Evolutionary conservation across 2,113 vertebrate species (phyloP), one percentile per base, ranked within the genome.

Genomic region (Chaetodon trifascialis): DNA sequence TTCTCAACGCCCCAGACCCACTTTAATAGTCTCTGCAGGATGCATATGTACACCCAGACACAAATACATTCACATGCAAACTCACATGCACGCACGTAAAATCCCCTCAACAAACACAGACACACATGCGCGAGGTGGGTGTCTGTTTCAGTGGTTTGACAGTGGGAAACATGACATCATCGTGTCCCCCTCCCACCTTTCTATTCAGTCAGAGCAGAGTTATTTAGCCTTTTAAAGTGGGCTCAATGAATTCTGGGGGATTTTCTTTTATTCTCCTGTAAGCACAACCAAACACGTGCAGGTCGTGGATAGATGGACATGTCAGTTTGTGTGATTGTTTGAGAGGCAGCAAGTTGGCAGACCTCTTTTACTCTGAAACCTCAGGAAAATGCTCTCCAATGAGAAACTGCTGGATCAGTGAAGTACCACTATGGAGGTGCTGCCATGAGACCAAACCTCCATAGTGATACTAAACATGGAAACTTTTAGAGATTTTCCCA

Each of bases 131-230:
- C 30, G 4, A 10, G 70, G 47, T 76, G 54, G 38, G 74, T 76
- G 49, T 82, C 46, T 76, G 25, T 75, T 66, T 63, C 63, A 23
- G 30, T n/a, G 71, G 79, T 76, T 62, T 83, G 85, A 83, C 88
- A 80, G 83, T 80, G 63, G 67, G 83, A 88, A 89, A 83, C 54
- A 81, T 93, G 84, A 85, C 84, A 83, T 93, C 85, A 90, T 76
- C 17, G 1, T 44, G 30, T 55, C 47, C 76, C 68, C 73, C 75
- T 73, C 62, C 75, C 60, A 67, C 71, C 72, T 69, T 38, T 36
- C 44, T 60, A 67, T 81, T 83, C 68, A 87, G 76, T 66, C 70
- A 52, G 42, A 70, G 51, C 40, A 60, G 51, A 86, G 72, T 74
- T 80, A 82, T 75, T 88, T 78, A 72, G 59, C 56, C 55, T 60